Evolutionary conservation across 1,140 invertebrate genomes (phyloP).

Genomic region (Melipona quadrifasciata): DNA sequence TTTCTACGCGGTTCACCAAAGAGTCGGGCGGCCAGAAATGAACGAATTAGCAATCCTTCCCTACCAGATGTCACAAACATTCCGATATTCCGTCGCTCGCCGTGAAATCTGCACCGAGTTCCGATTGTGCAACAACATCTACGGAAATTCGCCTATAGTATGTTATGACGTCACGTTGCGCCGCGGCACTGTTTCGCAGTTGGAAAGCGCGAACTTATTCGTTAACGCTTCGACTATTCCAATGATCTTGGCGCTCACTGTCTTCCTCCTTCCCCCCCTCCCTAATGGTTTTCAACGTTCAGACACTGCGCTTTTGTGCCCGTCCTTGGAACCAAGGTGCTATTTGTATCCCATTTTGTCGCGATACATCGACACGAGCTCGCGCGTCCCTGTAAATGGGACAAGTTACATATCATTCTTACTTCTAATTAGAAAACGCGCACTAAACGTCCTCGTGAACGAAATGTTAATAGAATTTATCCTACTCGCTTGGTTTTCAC

Average conservation of each 20-base stretch:
- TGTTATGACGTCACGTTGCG: background rate
- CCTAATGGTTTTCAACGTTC: background rate
- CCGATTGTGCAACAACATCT: constrained; percentile 12
- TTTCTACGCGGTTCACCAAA: background rate
- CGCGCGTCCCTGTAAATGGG: background rate
- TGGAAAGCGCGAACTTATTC: background rate
- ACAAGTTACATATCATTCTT: background rate
- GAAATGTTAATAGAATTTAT: no score
- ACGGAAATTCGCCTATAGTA: background rate
- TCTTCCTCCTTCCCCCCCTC: background rate
- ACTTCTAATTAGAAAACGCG: background rate
- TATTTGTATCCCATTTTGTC: background rate
- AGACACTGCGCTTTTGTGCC: background rate
- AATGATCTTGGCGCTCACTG: background rate
- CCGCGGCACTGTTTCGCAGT: background rate
- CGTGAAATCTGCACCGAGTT: constrained; percentile 8
- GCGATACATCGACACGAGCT: background rate
- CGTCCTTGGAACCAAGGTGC: background rate
- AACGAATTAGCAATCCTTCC: constrained; percentile 27
- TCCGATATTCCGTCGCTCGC: constrained; percentile 40
- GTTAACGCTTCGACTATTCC: background rate
- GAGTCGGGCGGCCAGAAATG: constrained; percentile 21
- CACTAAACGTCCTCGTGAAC: no score
- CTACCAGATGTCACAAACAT: background rate
- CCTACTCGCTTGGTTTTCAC: no score